Conservation (phyloP, 2,888 invertebrate genomes). For the Rhamphomyia laevipes region DNA sequence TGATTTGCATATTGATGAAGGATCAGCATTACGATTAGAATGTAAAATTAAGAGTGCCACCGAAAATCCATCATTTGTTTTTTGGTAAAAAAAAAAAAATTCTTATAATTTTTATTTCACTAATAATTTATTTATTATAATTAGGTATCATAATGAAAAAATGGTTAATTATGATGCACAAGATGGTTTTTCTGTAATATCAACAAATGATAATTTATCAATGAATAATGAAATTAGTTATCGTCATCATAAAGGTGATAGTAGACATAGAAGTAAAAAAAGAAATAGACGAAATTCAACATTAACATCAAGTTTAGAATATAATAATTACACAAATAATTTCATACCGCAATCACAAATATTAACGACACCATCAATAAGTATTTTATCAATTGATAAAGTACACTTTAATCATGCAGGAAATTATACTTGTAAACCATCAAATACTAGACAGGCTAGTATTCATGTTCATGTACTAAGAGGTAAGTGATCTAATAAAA, state of each 20-base stretch:
- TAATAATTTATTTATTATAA: not conserved
- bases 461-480: constrained; percentile 62
- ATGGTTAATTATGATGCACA: constrained; percentile 78
- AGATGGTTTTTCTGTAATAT: constrained; percentile 42
- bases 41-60: constrained; percentile 37
- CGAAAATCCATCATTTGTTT: constrained; percentile 36
- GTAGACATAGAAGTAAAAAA: constrained; percentile 36
- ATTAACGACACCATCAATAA: constrained; percentile 26
- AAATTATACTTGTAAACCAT: constrained; percentile 70
- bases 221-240: constrained; percentile 4
- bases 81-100: constrained; percentile 28
- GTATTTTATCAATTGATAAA: constrained; percentile 55
- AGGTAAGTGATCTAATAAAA: constrained; percentile 39
- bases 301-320: not conserved
- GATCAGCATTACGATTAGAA: constrained; percentile 34
- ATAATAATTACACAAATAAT: not conserved
- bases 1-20: constrained; percentile 37
- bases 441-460: constrained; percentile 62
- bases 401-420: constrained; percentile 56
- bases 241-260: constrained; percentile 38
- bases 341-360: constrained; percentile 6
- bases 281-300: constrained; percentile 13
- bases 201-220: constrained; percentile 21
- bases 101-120: not conserved
- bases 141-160: constrained; percentile 66